A percentile compares a stretch with the other conserved stretches of the same genome.
Evolutionary conservation across 2,888 invertebrate species (phyloP).

Genomic region (Caenorhabditis sp.): DNA sequence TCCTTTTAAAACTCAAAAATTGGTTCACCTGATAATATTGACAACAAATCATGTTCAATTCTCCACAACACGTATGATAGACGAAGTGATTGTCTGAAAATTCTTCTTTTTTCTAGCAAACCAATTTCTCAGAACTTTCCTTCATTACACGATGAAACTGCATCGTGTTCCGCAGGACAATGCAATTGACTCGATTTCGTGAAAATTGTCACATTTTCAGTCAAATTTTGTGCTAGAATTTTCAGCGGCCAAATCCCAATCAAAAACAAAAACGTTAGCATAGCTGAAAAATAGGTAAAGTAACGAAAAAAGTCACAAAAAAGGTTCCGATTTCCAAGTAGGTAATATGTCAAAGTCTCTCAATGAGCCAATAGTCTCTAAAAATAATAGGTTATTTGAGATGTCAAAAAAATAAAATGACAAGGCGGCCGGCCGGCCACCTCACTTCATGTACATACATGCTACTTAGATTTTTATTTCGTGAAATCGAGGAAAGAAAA

Average conservation of each 20-base stretch:
- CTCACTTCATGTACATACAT: no score
- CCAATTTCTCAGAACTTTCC: background rate
- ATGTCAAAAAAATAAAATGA: background rate
- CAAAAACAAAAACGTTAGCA: no score
- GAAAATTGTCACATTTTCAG: background rate
- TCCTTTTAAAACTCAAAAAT: no score
- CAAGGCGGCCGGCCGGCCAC: no score
- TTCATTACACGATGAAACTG: background rate
- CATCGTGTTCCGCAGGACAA: background rate
- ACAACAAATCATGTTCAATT: background rate
- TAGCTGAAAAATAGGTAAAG: no score
- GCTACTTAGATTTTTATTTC: no score
- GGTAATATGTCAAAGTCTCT: background rate
- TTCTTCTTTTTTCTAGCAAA: background rate
- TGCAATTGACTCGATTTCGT: background rate
- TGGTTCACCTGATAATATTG: background rate
- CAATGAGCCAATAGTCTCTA: background rate
- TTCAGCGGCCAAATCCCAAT: background rate
- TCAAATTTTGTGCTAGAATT: background rate
- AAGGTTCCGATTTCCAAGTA: background rate
- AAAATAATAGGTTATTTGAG: constrained; percentile 1
- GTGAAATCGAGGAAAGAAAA: no score
- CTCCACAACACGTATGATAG: background rate
- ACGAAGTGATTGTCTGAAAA: background rate
- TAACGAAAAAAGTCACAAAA: no score